A percentile compares a stretch with the other conserved stretches of the same genome.
These are phyloP conservation scores for Drosophila arawakana DNA, from an alignment of 1,140 invertebrate genomes.

Conservation along the genomic window DNA sequence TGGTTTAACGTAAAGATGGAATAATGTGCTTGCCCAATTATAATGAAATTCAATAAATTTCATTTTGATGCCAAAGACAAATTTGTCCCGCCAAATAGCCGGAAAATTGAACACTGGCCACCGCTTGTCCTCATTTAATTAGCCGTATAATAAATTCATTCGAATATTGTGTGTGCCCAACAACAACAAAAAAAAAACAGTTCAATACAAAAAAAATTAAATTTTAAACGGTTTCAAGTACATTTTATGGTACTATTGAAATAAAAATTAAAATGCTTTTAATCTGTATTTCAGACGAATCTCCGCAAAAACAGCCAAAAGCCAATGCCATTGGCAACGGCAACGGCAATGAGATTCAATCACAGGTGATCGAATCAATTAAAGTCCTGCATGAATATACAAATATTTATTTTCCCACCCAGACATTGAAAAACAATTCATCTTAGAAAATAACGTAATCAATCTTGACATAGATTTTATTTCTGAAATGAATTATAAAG, in stretches of 20 bases:
- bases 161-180: slow-evolving; percentile 22
- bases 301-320: slow-evolving; percentile 6
- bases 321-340: not conserved
- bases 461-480: too few species aligned
- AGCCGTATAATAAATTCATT: slow-evolving; percentile 53
- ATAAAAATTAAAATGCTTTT: slow-evolving; percentile 53
- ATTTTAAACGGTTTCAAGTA: slow-evolving; percentile 71
- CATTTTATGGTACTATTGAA: slow-evolving; percentile 71
- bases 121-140: slow-evolving; percentile 26
- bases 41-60: slow-evolving; percentile 60
- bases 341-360: too few species aligned
- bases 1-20: slow-evolving; percentile 22
- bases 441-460: too few species aligned
- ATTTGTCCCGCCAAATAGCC: slow-evolving; percentile 42
- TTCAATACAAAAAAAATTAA: slow-evolving; percentile 13
- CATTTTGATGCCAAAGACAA: slow-evolving; percentile 54
- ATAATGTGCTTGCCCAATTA: slow-evolving; percentile 70
- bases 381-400: too few species aligned
- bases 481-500: too few species aligned
- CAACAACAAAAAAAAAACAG: slow-evolving; percentile 11
- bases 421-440: too few species aligned
- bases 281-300: slow-evolving; percentile 27
- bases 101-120: not conserved
- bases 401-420: too few species aligned
- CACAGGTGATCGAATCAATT: too few species aligned